Conservation (phyloP, 2,888 invertebrate species). For the Eilema sororculum region DNA sequence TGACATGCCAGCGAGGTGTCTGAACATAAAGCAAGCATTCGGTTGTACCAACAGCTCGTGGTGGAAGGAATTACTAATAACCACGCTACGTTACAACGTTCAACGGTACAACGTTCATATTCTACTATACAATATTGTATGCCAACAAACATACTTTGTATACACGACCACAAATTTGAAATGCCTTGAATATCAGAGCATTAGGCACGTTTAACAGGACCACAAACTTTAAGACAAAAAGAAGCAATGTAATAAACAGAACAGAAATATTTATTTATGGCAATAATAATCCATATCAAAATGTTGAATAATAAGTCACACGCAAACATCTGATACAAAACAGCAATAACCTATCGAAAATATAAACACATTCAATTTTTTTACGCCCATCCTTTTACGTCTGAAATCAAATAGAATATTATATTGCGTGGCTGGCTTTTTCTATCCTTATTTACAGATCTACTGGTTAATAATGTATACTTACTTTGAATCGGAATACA, state of each 20-base stretch:
- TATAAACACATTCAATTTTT: neutral
- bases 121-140: slow-evolving; percentile 6
- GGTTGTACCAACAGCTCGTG: slow-evolving; percentile 43
- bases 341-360: neutral
- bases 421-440: slow-evolving; percentile 6
- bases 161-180: slow-evolving; percentile 1
- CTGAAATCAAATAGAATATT: slow-evolving; percentile 1
- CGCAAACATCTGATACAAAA: neutral
- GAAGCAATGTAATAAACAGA: neutral
- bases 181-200: neutral
- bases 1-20: slow-evolving; percentile 43
- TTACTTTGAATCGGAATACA: neutral
- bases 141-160: slow-evolving; percentile 11
- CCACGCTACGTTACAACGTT: slow-evolving; percentile 9
- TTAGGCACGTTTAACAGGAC: neutral
- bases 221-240: neutral
- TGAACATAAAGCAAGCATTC: slow-evolving; percentile 48
- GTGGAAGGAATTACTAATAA: slow-evolving; percentile 50
- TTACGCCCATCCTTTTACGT: neutral
- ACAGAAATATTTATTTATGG: neutral
- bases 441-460: neutral
- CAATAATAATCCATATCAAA: neutral
- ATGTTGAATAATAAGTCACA: neutral
- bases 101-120: slow-evolving; percentile 11
- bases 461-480: neutral